phyloP scores from a whole-genome alignment of 2,113 vertebrate species.

The Pavo muticus region DNA sequence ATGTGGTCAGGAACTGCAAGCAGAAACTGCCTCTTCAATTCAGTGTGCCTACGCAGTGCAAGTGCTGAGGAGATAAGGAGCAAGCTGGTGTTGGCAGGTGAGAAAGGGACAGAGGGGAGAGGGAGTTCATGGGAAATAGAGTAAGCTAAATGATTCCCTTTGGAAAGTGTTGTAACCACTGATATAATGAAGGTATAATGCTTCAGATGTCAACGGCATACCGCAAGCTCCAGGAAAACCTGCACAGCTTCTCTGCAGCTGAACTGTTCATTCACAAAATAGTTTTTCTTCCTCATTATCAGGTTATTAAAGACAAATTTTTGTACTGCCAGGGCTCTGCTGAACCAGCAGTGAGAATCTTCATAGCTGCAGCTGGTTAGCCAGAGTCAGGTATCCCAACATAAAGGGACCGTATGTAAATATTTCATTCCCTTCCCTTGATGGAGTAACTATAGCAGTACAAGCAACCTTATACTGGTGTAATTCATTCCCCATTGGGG shows the following conservation, averaged over 20 bases:
- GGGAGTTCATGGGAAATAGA: background rate
- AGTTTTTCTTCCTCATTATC: background rate
- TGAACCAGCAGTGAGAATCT: background rate
- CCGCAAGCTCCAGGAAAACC: background rate
- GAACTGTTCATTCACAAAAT: background rate
- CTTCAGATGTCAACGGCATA: background rate
- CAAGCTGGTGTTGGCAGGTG: fast-evolving
- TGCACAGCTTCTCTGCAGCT: background rate
- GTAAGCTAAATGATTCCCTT: background rate
- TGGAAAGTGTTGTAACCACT: background rate
- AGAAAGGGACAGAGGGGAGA: background rate
- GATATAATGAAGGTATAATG: background rate
- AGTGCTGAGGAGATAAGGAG: fast-evolving
- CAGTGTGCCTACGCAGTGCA: background rate
- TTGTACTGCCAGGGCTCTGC: background rate
- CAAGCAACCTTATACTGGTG: slow-evolving; percentile 19
- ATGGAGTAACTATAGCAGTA: background rate
- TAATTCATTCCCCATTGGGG: slow-evolving; percentile 33
- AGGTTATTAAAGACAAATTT: background rate
- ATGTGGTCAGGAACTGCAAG: background rate
- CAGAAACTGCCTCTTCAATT: background rate
- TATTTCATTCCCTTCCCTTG: background rate
- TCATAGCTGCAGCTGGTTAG: slow-evolving; percentile 3
- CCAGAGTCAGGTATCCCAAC: background rate
- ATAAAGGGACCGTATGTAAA: background rate